Evolutionary conservation across 2,797 vertebrate genomes (phyloP).

Genomic region (Macropodus opercularis): DNA sequence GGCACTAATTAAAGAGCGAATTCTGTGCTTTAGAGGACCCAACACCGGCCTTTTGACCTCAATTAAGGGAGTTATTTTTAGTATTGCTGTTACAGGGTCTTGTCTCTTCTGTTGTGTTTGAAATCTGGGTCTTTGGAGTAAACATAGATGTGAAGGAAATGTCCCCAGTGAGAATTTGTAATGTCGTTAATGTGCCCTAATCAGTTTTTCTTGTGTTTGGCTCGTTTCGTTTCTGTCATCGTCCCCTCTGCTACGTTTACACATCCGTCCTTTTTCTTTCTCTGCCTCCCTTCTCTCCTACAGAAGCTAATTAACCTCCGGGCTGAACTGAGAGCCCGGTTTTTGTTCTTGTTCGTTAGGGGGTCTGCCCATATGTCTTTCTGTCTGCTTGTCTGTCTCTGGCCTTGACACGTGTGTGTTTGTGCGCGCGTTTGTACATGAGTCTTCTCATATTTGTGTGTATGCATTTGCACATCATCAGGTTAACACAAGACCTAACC

Average conservation of each 20-base stretch:
- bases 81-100: constrained; percentile 54
- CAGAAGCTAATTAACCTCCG: constrained; percentile 87
- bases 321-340: constrained; percentile 78
- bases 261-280: constrained; percentile 29
- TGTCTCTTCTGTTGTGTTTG: constrained; percentile 51
- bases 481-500: constrained; percentile 93
- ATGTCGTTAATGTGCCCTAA: constrained; percentile 1
- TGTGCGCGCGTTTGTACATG: background rate
- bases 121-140: constrained; percentile 56
- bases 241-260: constrained; percentile 24
- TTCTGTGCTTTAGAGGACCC: constrained; percentile 76
- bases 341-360: constrained; percentile 84
- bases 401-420: constrained; percentile 48
- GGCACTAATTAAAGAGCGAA: constrained; percentile 85
- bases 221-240: constrained; percentile 9
- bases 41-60: constrained; percentile 78
- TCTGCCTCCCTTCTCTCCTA: constrained; percentile 51
- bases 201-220: constrained; percentile 3
- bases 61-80: constrained; percentile 84
- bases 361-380: constrained; percentile 50
- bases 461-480: constrained; percentile 63
- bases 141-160: constrained; percentile 39
- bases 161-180: constrained; percentile 22
- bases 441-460: constrained; percentile 22
- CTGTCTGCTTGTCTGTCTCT: constrained; percentile 67